These are phyloP conservation scores for Neoseiulus cucumeris DNA, from an alignment of 1,140 invertebrate genomes.

Conservation along the genomic window DNA sequence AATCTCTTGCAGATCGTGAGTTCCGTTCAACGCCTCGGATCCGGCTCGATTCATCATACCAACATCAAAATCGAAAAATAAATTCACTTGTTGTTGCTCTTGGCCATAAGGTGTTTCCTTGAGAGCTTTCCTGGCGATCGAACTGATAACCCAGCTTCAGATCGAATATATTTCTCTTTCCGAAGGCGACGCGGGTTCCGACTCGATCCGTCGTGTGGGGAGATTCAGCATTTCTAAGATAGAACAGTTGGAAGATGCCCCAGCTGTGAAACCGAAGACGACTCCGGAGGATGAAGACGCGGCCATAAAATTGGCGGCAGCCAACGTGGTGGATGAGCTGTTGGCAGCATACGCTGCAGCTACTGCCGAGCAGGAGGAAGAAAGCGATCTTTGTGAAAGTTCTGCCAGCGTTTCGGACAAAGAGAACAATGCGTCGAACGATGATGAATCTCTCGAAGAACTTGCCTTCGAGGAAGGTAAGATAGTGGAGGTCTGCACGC, in stretches of 20 bases:
- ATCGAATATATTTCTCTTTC: too few species aligned
- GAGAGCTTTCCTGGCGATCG: too few species aligned
- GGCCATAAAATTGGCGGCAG: conserved; percentile 4
- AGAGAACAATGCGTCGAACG: conserved; percentile 1
- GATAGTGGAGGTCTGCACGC: background rate
- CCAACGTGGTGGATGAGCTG: background rate
- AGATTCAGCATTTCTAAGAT: conserved; percentile 7
- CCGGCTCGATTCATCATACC: too few species aligned
- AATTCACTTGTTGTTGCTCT: too few species aligned
- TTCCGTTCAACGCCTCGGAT: too few species aligned
- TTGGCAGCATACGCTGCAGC: background rate
- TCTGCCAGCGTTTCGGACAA: background rate
- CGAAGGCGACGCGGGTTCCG: too few species aligned
- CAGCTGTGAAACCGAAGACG: too few species aligned
- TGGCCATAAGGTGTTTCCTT: too few species aligned
- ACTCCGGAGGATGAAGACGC: background rate
- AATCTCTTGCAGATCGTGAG: too few species aligned
- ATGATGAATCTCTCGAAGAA: background rate
- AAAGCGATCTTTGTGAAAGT: background rate
- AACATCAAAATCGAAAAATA: too few species aligned
- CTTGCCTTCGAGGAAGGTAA: conserved; percentile 6
- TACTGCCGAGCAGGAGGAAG: background rate
- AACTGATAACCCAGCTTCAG: too few species aligned
- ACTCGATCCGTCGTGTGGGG: background rate
- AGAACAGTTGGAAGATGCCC: background rate